Evolutionary conservation across 23 tunicate genomes (phyloP), one percentile per base, ranked within the genome.

Genomic region (Diplosoma virens): DNA sequence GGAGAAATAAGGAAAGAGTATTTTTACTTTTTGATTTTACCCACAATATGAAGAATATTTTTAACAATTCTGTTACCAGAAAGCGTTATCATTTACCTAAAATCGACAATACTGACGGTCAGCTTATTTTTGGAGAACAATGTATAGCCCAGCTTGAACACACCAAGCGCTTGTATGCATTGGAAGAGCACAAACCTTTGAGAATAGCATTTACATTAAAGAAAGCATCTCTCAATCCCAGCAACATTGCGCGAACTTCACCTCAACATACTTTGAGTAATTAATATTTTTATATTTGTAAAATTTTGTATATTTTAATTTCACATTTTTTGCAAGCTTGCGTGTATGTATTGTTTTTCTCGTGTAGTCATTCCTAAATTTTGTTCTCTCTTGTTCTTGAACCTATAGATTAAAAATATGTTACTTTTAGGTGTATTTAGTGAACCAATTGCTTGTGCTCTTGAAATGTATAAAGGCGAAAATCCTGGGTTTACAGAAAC

Each of bases 11-110:
- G 36, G 76, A 69, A 6, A 26, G 29, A n/a, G 36, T 69, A 25
- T 69, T 69, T 59, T 45, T 69, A 16, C 76, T 69, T 9, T 69
- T 35, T 45, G 76, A 69, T 25, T 69, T 69, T 25, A 69, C 76
- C 4, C 76, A 69, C 60, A 69, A 69, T 69, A 23, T 69, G 29
- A 69, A 69, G 37, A 63, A 63, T 28, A 63, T 63, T 11, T 63
- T 63, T 28, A 63, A 63, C 36, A 63, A 63, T 63, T 63, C 22
- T 37, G 55, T 37, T 9, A 20, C n/a, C 20, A 63, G 35, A 63
- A 63, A 63, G n/a, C 14, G 6, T 4, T 7, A 26, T 11, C 35
- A 63, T 29, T 5, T 63, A 4, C 70, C 35, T 26, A 36, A 27
- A 63, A 63, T 24, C 7, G 30, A 16, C n/a, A 58, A 21, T 58